Evolutionary conservation across 2,797 vertebrate genomes (phyloP), one percentile per base, ranked within the genome.

Genomic region (Myioborus miniatus): DNA sequence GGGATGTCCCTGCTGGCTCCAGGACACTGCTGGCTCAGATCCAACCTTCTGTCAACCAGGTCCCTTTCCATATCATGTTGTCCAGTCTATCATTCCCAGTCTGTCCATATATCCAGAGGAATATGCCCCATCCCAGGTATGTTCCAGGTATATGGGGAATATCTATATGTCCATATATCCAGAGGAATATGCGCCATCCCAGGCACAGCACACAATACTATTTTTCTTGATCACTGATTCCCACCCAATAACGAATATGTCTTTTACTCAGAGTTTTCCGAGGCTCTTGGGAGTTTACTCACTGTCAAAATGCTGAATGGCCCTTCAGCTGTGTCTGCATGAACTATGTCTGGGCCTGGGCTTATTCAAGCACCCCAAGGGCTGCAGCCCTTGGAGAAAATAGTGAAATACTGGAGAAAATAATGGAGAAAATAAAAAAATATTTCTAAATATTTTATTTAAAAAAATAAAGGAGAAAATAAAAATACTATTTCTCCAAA

Each of bases 31-130:
- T 53, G 53, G 3, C 11, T 34, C n/a, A 1, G 1, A 2, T 14
- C 29, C 52, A 80, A 0, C 27, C 7, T 6, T 17, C 58, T 12
- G 8, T 4, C 0, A 0, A 26, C 11, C 23, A 50, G 15, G 7
- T 34, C 46, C 37, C 39, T 67, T 20, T 41, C 46, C 6, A 8
- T 12, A 27, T 10, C 4, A 6, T 27, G 10, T 7, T 60, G 12
- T 27, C 4, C 8, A 27, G 16, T 23, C 10, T 32, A 4, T 32
- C 26, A 8, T 67, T 74, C 22, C 30, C 18, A 53, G 10, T 32
- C 30, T 53, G 17, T 32, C 30, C 22, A 4, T 55, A 14, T 3
- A 14, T 6, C 18, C 34, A 32, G 15, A 7, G 15, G 8, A 41
- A 30, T 12, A 29, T 60, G 21, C 3, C 30, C 26, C 41, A 55